Conservation (phyloP, 2,888 invertebrate species). For the Chloroclystis v-ata region DNA sequence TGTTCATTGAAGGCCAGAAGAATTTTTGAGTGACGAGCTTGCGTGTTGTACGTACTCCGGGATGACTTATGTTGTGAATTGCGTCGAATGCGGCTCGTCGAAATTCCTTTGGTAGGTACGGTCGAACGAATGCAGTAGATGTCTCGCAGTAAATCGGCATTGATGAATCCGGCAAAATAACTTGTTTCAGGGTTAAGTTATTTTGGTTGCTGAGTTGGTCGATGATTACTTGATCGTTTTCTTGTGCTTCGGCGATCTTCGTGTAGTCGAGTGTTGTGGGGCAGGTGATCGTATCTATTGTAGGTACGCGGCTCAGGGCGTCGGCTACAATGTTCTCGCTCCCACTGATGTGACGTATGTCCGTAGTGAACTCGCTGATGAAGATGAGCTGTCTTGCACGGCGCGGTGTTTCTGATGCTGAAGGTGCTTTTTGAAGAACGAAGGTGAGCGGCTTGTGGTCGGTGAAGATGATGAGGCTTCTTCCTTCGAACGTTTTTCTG, state of each 20-base stretch:
- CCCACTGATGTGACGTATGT: neutral
- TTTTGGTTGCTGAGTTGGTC: neutral
- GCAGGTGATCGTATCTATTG: neutral
- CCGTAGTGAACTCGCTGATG: neutral
- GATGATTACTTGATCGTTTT: neutral
- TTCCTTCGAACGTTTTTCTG: neutral
- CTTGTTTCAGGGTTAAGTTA: neutral
- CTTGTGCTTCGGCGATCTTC: neutral
- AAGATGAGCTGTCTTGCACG: neutral
- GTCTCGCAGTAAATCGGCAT: no score
- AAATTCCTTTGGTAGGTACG: no score
- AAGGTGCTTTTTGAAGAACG: neutral
- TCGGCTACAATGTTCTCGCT: neutral
- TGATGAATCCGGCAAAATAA: neutral
- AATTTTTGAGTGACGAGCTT: no score
- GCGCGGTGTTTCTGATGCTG: neutral
- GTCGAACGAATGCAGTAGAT: no score
- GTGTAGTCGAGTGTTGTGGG: neutral
- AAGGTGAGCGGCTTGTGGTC: neutral
- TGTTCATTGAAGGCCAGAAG: neutral
- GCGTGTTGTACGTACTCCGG: no score
- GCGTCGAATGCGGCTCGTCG: neutral
- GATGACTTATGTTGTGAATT: neutral
- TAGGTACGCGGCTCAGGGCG: neutral
- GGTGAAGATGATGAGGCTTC: neutral